Evolutionary conservation across 2,797 vertebrate genomes (phyloP).

Genomic region (Eurystomus glaucurus): DNA sequence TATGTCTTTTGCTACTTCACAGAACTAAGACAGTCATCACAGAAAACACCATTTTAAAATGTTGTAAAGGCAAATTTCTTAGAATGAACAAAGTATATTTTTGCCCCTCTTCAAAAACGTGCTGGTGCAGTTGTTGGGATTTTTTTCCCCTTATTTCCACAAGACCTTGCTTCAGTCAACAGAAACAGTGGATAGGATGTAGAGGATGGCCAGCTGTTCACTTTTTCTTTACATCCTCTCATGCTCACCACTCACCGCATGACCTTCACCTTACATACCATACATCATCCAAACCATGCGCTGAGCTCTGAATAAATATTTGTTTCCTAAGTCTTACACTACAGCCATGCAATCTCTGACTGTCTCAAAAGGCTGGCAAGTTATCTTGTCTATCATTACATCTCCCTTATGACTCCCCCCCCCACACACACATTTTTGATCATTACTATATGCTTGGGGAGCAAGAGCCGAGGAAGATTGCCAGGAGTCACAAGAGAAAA

Average conservation of each 20-base stretch:
- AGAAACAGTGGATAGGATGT: neutral
- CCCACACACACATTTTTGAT: neutral
- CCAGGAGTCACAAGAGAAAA: neutral
- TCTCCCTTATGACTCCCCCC: neutral
- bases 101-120: neutral
- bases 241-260: neutral
- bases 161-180: neutral
- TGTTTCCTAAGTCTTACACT: neutral
- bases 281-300: neutral
- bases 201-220: neutral
- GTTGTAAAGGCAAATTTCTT: neutral
- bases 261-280: neutral
- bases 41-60: neutral
- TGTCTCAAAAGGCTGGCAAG: neutral
- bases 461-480: neutral
- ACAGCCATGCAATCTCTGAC: neutral
- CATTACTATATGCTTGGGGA: neutral
- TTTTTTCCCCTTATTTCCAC: neutral
- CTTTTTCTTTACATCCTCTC: neutral
- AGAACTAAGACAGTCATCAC: neutral
- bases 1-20: neutral
- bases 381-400: neutral
- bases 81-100: neutral
- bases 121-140: neutral
- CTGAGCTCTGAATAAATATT: constrained; percentile 4